These are phyloP conservation scores for Malurus splendens DNA, from an alignment of 2,797 vertebrate species.

Conservation along the genomic window DNA sequence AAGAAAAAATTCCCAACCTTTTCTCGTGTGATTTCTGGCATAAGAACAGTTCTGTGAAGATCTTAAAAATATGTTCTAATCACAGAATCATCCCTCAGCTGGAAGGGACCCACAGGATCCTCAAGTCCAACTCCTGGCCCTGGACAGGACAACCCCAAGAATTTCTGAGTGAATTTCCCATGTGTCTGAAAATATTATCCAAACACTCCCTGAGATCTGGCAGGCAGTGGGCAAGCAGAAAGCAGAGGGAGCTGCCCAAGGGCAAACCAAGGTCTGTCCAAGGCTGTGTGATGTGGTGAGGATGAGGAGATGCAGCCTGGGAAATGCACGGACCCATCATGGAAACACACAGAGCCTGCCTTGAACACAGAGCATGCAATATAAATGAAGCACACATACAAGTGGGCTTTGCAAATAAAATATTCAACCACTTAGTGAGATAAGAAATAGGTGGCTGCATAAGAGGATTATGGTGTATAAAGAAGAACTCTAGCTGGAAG, in stretches of 20 bases:
- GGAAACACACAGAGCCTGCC: not conserved
- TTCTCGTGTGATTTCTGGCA: not conserved
- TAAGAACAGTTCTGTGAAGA: not conserved
- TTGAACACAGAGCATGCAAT: not conserved
- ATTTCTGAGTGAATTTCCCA: no score
- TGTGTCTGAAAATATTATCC: not conserved
- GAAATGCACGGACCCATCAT: not conserved
- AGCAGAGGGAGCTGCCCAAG: not conserved
- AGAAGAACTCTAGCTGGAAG: not conserved
- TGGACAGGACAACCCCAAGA: not conserved
- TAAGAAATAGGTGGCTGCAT: not conserved
- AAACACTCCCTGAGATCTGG: not conserved
- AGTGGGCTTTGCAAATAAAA: not conserved
- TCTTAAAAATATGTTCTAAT: not conserved
- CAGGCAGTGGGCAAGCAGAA: not conserved
- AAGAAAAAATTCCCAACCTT: not conserved
- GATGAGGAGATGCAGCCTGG: not conserved
- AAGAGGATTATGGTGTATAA: not conserved
- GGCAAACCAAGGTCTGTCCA: not conserved
- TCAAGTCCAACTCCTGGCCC: not conserved
- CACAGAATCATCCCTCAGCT: not conserved
- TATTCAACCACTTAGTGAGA: not conserved
- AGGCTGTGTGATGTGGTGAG: accelerated
- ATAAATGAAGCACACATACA: not conserved
- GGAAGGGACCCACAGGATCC: not conserved